phyloP scores from a whole-genome alignment of 2,797 vertebrate species.

The Diglossa cyanea region DNA sequence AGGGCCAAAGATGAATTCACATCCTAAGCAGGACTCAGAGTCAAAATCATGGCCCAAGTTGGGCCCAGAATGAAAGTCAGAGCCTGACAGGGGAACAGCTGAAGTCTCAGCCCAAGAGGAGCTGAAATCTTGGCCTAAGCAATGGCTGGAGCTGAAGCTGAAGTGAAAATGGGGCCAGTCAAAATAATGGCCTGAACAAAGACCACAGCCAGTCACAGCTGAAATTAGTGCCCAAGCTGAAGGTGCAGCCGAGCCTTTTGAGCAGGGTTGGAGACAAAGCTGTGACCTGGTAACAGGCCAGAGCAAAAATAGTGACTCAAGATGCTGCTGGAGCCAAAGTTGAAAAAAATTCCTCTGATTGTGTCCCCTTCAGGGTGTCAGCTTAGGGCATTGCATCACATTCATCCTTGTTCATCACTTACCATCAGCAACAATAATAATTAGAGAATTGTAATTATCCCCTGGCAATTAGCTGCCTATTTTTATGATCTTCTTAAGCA shows the following conservation, averaged over 20 bases:
- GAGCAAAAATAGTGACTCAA: background rate
- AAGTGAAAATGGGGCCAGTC: background rate
- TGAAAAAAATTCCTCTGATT: background rate
- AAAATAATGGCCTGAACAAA: background rate
- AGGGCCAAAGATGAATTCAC: background rate
- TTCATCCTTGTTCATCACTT: background rate
- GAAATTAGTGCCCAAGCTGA: background rate
- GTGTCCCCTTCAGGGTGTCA: background rate
- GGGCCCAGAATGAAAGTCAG: background rate
- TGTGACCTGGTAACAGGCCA: fast-evolving
- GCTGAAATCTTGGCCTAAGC: background rate
- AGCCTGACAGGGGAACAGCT: background rate
- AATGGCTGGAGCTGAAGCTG: background rate
- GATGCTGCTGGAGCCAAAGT: background rate
- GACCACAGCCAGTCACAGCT: fast-evolving
- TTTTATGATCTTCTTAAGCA: conserved; percentile 22
- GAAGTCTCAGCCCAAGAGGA: background rate
- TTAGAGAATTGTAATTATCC: conserved; percentile 40
- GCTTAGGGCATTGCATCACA: background rate
- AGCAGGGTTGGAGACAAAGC: background rate
- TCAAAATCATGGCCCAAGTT: background rate
- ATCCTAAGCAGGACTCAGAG: background rate
- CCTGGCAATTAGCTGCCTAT: conserved; percentile 28
- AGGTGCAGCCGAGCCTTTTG: background rate
- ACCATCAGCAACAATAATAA: conserved; percentile 28